Percentiles rank a stretch among this genome's conserved stretches.
Evolutionary conservation across 2,113 vertebrate species (phyloP).

Genomic region (Amphilophus citrinellus): DNA sequence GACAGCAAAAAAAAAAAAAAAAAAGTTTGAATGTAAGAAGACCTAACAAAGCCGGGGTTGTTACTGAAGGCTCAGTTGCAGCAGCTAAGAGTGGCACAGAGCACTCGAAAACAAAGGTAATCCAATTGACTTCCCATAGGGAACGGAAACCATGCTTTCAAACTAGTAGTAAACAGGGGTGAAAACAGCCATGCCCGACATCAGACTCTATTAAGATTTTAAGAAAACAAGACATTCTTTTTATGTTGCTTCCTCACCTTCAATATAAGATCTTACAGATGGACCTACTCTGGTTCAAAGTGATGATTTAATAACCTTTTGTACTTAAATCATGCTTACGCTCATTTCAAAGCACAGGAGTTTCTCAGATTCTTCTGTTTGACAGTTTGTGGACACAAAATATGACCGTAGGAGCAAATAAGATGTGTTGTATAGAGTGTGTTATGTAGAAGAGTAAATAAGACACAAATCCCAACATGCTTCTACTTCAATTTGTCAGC

Average conservation of each 20-base stretch:
- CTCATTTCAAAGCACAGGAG: neutral
- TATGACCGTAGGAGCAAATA: neutral
- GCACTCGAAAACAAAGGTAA: slow-evolving; percentile 53
- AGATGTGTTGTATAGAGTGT: neutral
- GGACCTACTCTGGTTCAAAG: neutral
- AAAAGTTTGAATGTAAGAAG: slow-evolving; percentile 54
- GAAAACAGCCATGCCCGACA: slow-evolving; percentile 27
- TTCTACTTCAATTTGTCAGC: neutral
- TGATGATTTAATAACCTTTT: neutral
- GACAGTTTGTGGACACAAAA: neutral
- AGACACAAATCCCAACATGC: neutral
- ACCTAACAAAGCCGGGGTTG: slow-evolving; percentile 28
- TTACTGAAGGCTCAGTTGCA: slow-evolving; percentile 35
- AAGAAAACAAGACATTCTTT: slow-evolving; percentile 6
- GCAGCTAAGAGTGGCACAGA: slow-evolving; percentile 25
- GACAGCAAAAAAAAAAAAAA: slow-evolving; percentile 47
- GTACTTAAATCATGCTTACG: neutral
- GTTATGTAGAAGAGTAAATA: neutral
- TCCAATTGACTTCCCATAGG: slow-evolving; percentile 27
- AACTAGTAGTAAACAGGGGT: slow-evolving; percentile 10
- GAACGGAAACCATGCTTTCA: slow-evolving; percentile 14
- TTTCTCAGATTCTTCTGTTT: neutral
- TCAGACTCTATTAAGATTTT: slow-evolving; percentile 24
- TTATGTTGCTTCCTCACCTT: slow-evolving; percentile 4
- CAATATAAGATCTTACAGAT: neutral